Evolutionary conservation across 2,797 vertebrate genomes (phyloP).

Genomic region (Kryptopterus vitreolus): DNA sequence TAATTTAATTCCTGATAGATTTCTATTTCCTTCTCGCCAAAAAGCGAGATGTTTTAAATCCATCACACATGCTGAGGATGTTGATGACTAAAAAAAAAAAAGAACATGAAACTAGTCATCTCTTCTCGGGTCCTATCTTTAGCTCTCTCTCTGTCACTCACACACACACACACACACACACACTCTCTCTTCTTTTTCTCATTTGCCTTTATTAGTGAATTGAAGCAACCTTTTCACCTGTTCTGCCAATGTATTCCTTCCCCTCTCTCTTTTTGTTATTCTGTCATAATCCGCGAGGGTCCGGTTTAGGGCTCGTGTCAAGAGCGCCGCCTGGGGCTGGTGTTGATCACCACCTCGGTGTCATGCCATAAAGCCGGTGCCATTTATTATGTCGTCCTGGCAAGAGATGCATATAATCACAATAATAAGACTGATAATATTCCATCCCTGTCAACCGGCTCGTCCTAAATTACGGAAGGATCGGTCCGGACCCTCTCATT

Average conservation of each 20-base stretch:
- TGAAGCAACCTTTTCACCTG: neutral
- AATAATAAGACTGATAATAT: conserved; percentile 49
- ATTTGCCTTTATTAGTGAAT: conserved; percentile 11
- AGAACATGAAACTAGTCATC: conserved; percentile 19
- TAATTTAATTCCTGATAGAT: conserved; percentile 34
- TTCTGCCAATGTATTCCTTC: neutral
- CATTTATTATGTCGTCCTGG: conserved; percentile 60
- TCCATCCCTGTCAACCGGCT: conserved; percentile 26
- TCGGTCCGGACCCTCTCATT: conserved; percentile 42
- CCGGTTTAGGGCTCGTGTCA: conserved; percentile 18
- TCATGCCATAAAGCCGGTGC: conserved; percentile 45
- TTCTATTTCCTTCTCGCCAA: conserved; percentile 2
- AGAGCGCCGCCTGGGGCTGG: conserved; percentile 20
- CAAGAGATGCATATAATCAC: conserved; percentile 44
- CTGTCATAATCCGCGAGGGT: conserved; percentile 35
- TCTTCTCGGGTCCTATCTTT: conserved; percentile 20
- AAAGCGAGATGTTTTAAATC: conserved; percentile 28
- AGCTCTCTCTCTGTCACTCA: neutral
- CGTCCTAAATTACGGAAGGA: conserved; percentile 43
- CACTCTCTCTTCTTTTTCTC: neutral
- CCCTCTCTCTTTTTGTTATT: conserved; percentile 41
- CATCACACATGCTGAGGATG: conserved; percentile 29
- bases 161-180: too few relatives aligned
- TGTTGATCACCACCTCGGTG: conserved; percentile 1
- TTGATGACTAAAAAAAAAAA: conserved; percentile 31